Conservation (phyloP, 2,113 vertebrate species). For the Tupaia tana region DNA sequence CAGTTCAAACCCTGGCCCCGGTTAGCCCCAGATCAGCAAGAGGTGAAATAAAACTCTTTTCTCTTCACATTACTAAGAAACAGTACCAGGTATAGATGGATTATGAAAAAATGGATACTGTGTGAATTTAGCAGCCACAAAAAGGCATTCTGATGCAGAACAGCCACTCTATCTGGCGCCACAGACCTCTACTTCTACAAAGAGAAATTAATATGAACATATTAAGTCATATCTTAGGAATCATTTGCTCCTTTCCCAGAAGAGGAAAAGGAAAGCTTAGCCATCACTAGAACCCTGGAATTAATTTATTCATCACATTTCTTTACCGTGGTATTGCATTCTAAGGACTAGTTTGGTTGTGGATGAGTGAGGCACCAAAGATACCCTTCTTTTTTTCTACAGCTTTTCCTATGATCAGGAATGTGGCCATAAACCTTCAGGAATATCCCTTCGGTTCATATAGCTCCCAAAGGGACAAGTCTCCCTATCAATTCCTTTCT, state of each 20-base stretch:
- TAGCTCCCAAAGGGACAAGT: neutral
- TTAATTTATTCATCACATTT: neutral
- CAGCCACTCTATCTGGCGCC: neutral
- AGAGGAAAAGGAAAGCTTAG: neutral
- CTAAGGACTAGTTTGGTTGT: neutral
- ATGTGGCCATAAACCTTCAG: neutral
- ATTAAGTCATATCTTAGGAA: neutral
- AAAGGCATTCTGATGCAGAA: neutral
- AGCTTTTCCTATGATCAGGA: neutral
- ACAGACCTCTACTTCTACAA: neutral
- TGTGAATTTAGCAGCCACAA: neutral
- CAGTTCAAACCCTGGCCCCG: too few relatives aligned
- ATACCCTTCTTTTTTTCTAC: neutral
- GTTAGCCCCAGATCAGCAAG: neutral
- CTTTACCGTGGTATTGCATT: slow-evolving; percentile 2
- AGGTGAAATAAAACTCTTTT: neutral
- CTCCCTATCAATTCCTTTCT: neutral
- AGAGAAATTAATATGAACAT: neutral
- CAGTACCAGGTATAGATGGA: neutral
- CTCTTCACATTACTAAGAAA: neutral
- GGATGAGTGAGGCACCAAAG: neutral
- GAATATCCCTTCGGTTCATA: neutral
- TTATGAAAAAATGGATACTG: neutral
- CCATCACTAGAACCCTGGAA: neutral
- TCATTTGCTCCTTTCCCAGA: neutral